Evolutionary conservation across 2,888 invertebrate species (phyloP).

Genomic region (Hecatera dysodea): DNA sequence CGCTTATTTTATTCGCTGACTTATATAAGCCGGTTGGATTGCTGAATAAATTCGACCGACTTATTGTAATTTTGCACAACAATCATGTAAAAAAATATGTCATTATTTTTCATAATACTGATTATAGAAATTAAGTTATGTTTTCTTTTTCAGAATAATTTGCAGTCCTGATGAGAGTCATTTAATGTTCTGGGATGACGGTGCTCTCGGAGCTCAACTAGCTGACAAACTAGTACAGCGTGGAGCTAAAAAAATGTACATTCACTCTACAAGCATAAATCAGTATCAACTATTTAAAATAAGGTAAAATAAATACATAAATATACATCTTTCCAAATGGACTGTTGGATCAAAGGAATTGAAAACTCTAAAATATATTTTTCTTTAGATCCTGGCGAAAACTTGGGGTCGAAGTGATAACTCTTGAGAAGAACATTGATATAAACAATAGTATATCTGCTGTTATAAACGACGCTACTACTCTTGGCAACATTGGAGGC

Average conservation of each 20-base stretch:
- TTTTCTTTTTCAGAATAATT: conserved; percentile 30
- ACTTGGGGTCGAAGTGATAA: conserved; percentile 19
- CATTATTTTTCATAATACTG: no score
- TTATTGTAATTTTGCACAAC: no score
- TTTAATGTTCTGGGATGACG: conserved; percentile 43
- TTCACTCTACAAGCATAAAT: conserved; percentile 51
- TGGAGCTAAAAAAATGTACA: conserved; percentile 69
- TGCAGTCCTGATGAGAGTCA: conserved; percentile 32
- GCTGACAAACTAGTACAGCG: conserved; percentile 68
- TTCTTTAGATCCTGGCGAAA: conserved; percentile 24
- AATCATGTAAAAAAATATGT: no score
- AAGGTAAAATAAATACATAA: conserved; percentile 5
- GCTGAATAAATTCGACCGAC: no score
- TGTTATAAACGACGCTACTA: conserved; percentile 3
- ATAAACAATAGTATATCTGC: not conserved
- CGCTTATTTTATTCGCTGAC: no score
- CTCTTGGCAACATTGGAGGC: conserved; percentile 20
- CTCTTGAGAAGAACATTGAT: not conserved
- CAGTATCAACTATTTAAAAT: conserved; percentile 26
- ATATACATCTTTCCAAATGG: no score
- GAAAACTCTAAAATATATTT: not conserved
- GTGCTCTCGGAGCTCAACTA: conserved; percentile 65
- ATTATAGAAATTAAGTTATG: no score
- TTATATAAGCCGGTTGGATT: no score
- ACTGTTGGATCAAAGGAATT: not conserved